Base-by-base conservation (phyloP, 2,797 vertebrate genomes). In the Aeoliscus strigatus region DNA sequence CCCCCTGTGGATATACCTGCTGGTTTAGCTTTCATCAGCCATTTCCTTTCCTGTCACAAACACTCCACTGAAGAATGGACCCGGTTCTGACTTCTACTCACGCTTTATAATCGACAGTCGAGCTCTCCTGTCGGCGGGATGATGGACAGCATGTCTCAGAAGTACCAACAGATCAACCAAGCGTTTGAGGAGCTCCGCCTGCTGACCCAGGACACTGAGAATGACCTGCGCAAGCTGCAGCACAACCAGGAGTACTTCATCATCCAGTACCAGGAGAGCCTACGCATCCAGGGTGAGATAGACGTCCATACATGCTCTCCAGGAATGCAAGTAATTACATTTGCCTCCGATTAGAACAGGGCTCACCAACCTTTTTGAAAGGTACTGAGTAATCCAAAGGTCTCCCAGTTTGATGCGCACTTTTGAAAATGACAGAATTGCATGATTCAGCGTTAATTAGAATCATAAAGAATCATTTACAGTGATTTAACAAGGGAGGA, bases 191-290 rank as follows among this genome's bases (percentile, higher is more conserved):
- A 90, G 66, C 87, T 52, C 64, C 92, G 75, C 30, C 85, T 93
- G 67, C 85, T 94, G 61, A 95, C 91, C 0, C 94, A 96, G 73
- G 96, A 97, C 70, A 96, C 94, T 0, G 96, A 98, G 78, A 97
- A 86, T 0, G 94, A 98, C 53, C 87, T 98, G 50, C 93, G 94
- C 69, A 97, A 96, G 77, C 89, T 98, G 65, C 96, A 98, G 70
- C 94, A 98, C 80, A 96, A 92, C 2, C 95, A 98, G 66, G 96
- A 98, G 56, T 98, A 96, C 61, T 98, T 98, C 81, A 97, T 98
- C 80, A 98, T 98, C 77, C 94, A 98, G 80, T 98, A 98, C 73
- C 94, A 97, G 76, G 96, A 98, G 82, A 98, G 92, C 79, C 88
- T 97, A 60, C 86, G 93, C 42, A 90, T 97, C 62, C 94, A 98